Percentiles rank a stretch among this genome's conserved stretches.
Evolutionary conservation across 92 coral and sea anemone genomes (phyloP).

Genomic region (Actinostola sp.): DNA sequence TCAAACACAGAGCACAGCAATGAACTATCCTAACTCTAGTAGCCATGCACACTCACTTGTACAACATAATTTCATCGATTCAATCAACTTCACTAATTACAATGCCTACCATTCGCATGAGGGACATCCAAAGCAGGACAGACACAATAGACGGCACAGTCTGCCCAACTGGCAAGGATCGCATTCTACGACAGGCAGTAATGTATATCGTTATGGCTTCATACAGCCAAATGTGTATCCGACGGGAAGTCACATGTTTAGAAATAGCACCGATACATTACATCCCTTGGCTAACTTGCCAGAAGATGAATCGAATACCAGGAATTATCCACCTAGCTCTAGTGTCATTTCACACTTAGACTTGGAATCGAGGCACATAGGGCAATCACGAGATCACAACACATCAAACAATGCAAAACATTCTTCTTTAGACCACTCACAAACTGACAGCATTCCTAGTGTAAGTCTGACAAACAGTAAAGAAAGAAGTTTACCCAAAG

Average conservation of each 20-base stretch:
- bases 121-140: not conserved
- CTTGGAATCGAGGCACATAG: conserved; percentile 9
- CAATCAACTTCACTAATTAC: not conserved
- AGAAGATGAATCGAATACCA: not conserved
- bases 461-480: no score
- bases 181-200: not conserved
- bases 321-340: not conserved
- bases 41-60: no score
- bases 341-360: conserved; percentile 29
- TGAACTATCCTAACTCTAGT: no score
- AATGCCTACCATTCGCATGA: not conserved
- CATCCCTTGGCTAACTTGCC: not conserved
- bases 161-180: not conserved
- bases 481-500: not conserved
- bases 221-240: not conserved
- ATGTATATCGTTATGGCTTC: not conserved
- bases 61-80: no score
- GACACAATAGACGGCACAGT: not conserved
- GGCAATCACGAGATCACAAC: not conserved
- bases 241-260: not conserved
- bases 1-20: not conserved
- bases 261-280: not conserved
- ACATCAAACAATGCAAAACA: not conserved
- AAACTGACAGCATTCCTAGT: not conserved
- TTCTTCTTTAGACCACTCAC: not conserved